phyloP scores from a whole-genome alignment of 2,888 invertebrate species.

The Quadriops clusia region DNA sequence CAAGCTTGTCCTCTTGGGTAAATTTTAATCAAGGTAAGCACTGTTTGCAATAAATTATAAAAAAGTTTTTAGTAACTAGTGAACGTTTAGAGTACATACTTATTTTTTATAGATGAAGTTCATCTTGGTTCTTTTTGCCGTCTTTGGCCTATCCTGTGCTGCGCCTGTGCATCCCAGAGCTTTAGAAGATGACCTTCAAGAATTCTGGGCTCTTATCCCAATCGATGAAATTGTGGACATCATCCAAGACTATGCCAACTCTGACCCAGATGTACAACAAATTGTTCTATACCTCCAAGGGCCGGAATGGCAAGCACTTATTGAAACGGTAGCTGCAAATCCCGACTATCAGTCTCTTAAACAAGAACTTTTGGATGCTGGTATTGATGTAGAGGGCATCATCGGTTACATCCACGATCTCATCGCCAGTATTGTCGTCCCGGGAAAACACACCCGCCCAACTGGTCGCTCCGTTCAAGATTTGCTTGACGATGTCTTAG shows the following conservation, averaged over 20 bases:
- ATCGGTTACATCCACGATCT: constrained; percentile 12
- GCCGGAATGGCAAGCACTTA: constrained; percentile 18
- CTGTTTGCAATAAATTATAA: no score
- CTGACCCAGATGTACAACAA: constrained; percentile 18
- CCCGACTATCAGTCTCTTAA: constrained; percentile 16
- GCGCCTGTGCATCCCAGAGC: constrained; percentile 10
- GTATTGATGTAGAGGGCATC: constrained; percentile 15
- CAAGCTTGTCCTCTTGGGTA: no score
- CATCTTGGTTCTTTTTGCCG: constrained; percentile 10
- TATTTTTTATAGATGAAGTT: no score
- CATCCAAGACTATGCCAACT: constrained; percentile 16
- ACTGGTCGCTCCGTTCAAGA: constrained; percentile 5
- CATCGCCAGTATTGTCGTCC: constrained; percentile 11
- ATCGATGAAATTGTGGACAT: no score
- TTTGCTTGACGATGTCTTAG: constrained; percentile 20
- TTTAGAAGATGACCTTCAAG: constrained; percentile 15
- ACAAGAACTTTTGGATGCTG: constrained; percentile 15
- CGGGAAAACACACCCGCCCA: neutral
- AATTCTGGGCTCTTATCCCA: no score
- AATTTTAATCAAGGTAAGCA: no score
- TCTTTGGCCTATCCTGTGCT: constrained; percentile 10
- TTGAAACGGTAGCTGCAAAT: constrained; percentile 12
- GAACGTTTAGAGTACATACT: no score
- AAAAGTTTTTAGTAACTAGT: constrained; percentile 1
- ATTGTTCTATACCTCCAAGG: constrained; percentile 20